These are phyloP conservation scores for Sisyra nigra DNA, from an alignment of 2,888 invertebrate species.

Conservation along the genomic window DNA sequence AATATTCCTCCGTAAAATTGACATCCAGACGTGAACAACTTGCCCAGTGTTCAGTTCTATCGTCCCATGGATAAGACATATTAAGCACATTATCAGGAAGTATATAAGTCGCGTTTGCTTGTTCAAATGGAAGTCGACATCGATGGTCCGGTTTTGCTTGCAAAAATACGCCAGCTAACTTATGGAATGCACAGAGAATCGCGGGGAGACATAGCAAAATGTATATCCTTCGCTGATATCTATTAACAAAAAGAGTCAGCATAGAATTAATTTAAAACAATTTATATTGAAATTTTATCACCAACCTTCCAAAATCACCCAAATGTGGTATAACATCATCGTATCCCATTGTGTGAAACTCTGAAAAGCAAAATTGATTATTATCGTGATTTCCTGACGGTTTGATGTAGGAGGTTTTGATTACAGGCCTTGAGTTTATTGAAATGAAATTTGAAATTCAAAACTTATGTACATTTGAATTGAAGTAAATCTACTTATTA, in stretches of 20 bases:
- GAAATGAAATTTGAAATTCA: not conserved
- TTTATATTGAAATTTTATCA: not conserved
- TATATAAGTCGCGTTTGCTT: constrained; percentile 29
- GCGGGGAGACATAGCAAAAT: constrained; percentile 51
- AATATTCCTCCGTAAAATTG: constrained; percentile 23
- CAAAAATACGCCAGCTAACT: constrained; percentile 53
- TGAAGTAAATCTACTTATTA: not conserved
- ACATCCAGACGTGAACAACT: constrained; percentile 34
- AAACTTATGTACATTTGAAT: not conserved
- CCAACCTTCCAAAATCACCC: constrained; percentile 46
- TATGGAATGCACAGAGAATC: constrained; percentile 56
- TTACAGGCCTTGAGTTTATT: too few relatives aligned
- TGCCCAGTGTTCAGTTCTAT: constrained; percentile 27
- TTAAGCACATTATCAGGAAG: constrained; percentile 29
- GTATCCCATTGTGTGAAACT: constrained; percentile 39
- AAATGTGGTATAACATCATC: constrained; percentile 49
- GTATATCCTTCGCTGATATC: constrained; percentile 50
- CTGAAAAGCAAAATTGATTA: not conserved
- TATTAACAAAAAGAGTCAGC: constrained; percentile 5
- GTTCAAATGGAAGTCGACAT: constrained; percentile 41
- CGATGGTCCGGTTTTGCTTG: constrained; percentile 48
- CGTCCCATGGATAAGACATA: constrained; percentile 36
- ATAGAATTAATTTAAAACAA: not conserved
- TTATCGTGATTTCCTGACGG: too few relatives aligned
- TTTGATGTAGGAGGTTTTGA: too few relatives aligned